Evolutionary conservation across 2,113 vertebrate species (phyloP).

Genomic region (Leptodactylus fuscus): DNA sequence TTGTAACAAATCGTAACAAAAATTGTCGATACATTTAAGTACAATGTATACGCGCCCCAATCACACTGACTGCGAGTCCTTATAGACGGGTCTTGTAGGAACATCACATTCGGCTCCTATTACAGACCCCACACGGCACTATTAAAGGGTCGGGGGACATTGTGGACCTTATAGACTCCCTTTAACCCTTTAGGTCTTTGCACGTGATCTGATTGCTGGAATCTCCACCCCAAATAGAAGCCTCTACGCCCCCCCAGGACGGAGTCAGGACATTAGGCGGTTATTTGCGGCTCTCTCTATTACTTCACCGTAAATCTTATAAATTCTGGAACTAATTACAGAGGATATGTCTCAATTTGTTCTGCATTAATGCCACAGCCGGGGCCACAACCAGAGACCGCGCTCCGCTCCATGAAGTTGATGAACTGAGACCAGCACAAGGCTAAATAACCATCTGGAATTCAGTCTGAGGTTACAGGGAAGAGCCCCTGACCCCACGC

Average conservation of each 20-base stretch:
- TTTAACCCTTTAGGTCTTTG: neutral
- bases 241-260: conserved; percentile 21
- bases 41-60: too few relatives aligned
- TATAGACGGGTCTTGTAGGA: too few relatives aligned
- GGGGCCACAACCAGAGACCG: conserved; percentile 71
- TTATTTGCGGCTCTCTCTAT: conserved; percentile 67
- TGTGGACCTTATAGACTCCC: too few relatives aligned
- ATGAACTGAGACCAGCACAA: conserved; percentile 74
- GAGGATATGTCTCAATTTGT: conserved; percentile 92
- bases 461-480: conserved; percentile 78
- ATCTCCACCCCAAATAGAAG: conserved; percentile 31
- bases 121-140: too few relatives aligned
- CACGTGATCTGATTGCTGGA: neutral
- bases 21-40: too few relatives aligned
- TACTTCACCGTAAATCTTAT: conserved; percentile 79
- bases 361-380: conserved; percentile 79
- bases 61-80: too few relatives aligned
- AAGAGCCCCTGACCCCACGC: conserved; percentile 78
- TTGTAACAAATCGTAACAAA: too few relatives aligned
- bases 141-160: too few relatives aligned
- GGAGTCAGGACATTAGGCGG: conserved; percentile 55
- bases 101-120: too few relatives aligned
- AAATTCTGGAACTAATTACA: conserved; percentile 86
- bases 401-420: conserved; percentile 78
- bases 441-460: conserved; percentile 84